A percentile compares a stretch with the other conserved stretches of the same genome.
These are phyloP conservation scores for Phoenicopterus ruber DNA, from an alignment of 2,113 vertebrate species.

Conservation along the genomic window DNA sequence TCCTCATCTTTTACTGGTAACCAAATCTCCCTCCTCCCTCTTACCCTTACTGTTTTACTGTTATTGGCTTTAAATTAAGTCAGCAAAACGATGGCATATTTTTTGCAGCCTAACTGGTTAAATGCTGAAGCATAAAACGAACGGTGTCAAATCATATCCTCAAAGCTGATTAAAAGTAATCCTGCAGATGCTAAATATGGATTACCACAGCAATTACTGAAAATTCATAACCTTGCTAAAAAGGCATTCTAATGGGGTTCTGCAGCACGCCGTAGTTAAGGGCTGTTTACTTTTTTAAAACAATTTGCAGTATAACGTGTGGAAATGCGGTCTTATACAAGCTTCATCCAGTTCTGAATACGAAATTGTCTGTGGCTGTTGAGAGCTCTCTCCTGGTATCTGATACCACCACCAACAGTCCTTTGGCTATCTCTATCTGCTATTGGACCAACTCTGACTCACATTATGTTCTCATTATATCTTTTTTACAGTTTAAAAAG, in stretches of 20 bases:
- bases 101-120: conserved; percentile 24
- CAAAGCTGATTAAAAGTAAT: conserved; percentile 67
- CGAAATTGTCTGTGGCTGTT: neutral
- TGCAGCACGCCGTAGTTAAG: neutral
- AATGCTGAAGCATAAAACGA: conserved; percentile 41
- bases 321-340: neutral
- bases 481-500: neutral
- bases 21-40: neutral
- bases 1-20: neutral
- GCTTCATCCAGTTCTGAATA: neutral
- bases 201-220: conserved; percentile 66
- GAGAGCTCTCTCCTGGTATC: neutral
- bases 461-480: neutral
- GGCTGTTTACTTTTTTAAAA: conserved; percentile 32
- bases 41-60: neutral
- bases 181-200: conserved; percentile 64
- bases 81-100: neutral
- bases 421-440: neutral
- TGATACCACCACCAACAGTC: neutral
- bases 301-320: neutral
- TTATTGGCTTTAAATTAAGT: conserved; percentile 44
- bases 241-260: conserved; percentile 14
- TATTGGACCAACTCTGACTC: neutral
- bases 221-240: conserved; percentile 51
- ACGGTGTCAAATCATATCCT: conserved; percentile 47